These are phyloP conservation scores for Patiria miniata DNA, from an alignment of 35 echinoderm and acorn worm species.

Conservation along the genomic window DNA sequence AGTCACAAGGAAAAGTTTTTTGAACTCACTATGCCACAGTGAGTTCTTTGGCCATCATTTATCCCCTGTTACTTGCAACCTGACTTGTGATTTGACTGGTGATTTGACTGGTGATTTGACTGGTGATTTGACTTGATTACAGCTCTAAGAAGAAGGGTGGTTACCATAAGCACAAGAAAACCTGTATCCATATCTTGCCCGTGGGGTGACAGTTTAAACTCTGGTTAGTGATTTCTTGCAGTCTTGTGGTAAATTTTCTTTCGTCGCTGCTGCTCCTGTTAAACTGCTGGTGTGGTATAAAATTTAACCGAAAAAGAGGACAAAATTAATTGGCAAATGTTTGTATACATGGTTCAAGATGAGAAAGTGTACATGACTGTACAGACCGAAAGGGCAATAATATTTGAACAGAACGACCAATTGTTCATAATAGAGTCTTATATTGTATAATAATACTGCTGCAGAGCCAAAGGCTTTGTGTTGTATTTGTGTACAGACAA, in stretches of 20 bases:
- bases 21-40: too few species aligned
- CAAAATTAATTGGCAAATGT: slow-evolving; percentile 1
- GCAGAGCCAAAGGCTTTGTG: not conserved
- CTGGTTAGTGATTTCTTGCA: not conserved
- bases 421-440: not conserved
- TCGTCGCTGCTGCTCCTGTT: not conserved
- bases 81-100: too few species aligned
- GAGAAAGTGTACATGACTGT: slow-evolving; percentile 15
- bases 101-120: too few species aligned
- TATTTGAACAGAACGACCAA: not conserved
- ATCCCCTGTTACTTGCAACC: too few species aligned
- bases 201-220: not conserved
- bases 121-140: too few species aligned
- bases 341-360: slow-evolving; percentile 17
- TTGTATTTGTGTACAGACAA: slow-evolving; percentile 25
- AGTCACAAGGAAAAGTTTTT: too few species aligned
- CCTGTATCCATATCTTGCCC: slow-evolving; percentile 18
- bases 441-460: slow-evolving; percentile 23
- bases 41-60: too few species aligned
- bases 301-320: not conserved
- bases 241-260: slow-evolving; percentile 5
- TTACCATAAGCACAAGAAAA: not conserved
- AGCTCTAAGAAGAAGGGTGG: too few species aligned
- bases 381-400: not conserved
- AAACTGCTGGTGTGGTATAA: not conserved